These are phyloP conservation scores for Quadroppia sp. DNA, from an alignment of 2,888 invertebrate species.

Conservation along the genomic window DNA sequence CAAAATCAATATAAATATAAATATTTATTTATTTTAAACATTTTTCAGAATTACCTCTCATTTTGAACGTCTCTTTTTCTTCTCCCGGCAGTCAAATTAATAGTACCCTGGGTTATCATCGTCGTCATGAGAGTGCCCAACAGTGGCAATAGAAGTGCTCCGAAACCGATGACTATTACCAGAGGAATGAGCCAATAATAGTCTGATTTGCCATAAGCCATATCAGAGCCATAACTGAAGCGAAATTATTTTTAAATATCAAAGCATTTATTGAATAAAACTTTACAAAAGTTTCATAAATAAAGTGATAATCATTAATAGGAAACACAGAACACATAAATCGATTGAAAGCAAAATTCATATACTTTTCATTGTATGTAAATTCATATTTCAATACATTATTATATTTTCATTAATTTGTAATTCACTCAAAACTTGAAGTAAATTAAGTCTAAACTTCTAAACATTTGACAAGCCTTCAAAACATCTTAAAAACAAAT, in stretches of 20 bases:
- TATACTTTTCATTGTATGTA: too few relatives aligned
- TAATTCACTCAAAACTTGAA: too few relatives aligned
- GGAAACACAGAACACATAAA: too few relatives aligned
- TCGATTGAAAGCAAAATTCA: too few relatives aligned
- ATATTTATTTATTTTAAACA: background rate
- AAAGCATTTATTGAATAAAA: constrained; percentile 12
- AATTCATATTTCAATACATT: too few relatives aligned
- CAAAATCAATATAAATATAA: background rate
- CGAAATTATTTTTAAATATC: too few relatives aligned
- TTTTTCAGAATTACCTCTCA: background rate
- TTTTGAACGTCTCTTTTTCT: constrained; percentile 25
- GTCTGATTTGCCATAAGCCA: constrained; percentile 40
- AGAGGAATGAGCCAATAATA: constrained; percentile 45
- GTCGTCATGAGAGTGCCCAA: constrained; percentile 47
- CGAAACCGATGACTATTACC: constrained; percentile 46
- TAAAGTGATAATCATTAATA: background rate
- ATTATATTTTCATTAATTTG: too few relatives aligned
- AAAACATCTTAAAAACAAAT: too few relatives aligned
- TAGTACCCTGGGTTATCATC: constrained; percentile 44
- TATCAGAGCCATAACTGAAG: constrained; percentile 31
- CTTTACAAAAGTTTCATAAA: background rate
- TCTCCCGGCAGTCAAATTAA: constrained; percentile 43
- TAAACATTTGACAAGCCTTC: too few relatives aligned
- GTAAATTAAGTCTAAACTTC: too few relatives aligned
- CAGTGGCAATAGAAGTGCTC: constrained; percentile 46